phyloP scores from a whole-genome alignment of 2,888 invertebrate species.

The Neoitamus cyanurus region DNA sequence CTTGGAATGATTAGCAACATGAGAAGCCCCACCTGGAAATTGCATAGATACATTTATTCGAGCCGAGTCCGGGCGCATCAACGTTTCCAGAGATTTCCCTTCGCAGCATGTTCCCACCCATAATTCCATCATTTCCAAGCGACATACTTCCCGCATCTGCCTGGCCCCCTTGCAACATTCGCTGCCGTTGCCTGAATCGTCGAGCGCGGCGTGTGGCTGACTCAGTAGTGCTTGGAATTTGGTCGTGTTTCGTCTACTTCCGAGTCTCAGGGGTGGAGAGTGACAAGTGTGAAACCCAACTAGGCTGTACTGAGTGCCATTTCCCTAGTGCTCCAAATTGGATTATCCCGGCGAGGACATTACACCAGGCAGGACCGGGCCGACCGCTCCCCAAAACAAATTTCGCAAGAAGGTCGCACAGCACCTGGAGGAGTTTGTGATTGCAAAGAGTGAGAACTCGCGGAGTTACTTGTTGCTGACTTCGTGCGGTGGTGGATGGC shows the following conservation, averaged over 20 bases:
- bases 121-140: no score
- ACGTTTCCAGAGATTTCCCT: not conserved
- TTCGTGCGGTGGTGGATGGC: not conserved
- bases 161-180: not conserved
- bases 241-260: conserved; percentile 24
- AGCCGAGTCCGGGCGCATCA: not conserved
- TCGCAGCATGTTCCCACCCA: no score
- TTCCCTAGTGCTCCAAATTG: not conserved
- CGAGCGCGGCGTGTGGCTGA: not conserved
- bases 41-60: not conserved
- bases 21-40: not conserved
- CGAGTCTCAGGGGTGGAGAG: not conserved
- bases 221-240: conserved; percentile 40
- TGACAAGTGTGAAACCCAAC: not conserved
- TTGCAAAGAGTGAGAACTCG: no score
- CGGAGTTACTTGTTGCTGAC: not conserved
- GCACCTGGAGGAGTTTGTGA: no score
- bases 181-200: not conserved
- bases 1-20: not conserved
- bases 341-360: not conserved
- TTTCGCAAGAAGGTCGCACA: not conserved
- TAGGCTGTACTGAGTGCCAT: not conserved
- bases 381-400: not conserved
- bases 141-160: not conserved
- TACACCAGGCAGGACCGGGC: not conserved